These are phyloP conservation scores for Tetramorium bicarinatum DNA, from an alignment of 2,888 invertebrate genomes.

Conservation along the genomic window DNA sequence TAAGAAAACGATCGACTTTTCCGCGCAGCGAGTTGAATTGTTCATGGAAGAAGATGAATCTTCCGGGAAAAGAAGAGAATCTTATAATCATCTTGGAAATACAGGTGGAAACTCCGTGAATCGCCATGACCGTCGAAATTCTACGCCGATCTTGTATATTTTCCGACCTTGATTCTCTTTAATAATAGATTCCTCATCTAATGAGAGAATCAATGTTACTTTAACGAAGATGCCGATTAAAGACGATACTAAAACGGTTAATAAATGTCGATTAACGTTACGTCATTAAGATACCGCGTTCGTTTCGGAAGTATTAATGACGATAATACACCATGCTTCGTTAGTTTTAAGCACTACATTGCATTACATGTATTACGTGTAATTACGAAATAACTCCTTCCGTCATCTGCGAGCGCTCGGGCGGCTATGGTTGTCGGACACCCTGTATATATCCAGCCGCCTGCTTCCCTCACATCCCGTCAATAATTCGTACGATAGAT, in stretches of 20 bases:
- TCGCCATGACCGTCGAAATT: background rate
- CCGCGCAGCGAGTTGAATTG: background rate
- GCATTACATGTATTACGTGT: background rate
- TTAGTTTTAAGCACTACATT: constrained; percentile 23
- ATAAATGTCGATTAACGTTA: background rate
- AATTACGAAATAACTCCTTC: constrained; percentile 21
- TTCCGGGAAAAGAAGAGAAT: background rate
- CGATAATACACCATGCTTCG: constrained; percentile 1
- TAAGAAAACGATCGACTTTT: constrained; percentile 15
- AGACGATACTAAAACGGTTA: background rate
- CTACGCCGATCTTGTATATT: background rate
- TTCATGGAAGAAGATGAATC: background rate
- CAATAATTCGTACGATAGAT: constrained; percentile 53
- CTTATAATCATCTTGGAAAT: background rate
- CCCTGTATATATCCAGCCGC: constrained; percentile 40
- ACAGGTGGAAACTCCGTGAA: background rate
- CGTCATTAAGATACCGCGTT: constrained; percentile 7
- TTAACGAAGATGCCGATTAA: background rate
- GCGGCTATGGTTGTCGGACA: constrained; percentile 7
- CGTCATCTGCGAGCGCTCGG: constrained; percentile 27
- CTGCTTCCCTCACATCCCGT: constrained; percentile 49
- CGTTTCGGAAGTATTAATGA: constrained; percentile 16
- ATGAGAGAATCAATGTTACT: constrained; percentile 19
- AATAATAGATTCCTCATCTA: background rate
- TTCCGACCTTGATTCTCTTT: constrained; percentile 7